phyloP scores from a whole-genome alignment of 2,888 invertebrate genomes.

The Arge pagana region DNA sequence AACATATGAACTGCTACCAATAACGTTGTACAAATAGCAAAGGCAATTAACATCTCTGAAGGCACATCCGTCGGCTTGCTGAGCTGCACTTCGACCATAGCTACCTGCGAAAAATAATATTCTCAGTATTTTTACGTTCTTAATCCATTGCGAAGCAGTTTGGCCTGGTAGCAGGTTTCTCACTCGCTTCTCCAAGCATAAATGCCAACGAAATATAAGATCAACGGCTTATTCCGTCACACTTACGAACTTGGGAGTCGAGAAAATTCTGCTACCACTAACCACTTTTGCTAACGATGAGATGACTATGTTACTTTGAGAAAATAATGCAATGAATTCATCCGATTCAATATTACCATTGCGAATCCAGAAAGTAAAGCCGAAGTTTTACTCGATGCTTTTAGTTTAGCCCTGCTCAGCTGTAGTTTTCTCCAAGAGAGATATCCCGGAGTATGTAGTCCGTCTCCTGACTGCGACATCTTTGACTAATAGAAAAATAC shows the following conservation, averaged over 20 bases:
- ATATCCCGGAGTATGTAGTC: conserved; percentile 81
- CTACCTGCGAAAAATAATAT: too few relatives aligned
- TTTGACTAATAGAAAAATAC: conserved; percentile 62
- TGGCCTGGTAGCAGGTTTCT: too few relatives aligned
- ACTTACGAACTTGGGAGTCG: too few relatives aligned
- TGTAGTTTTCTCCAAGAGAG: conserved; percentile 90
- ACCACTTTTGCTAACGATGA: not conserved
- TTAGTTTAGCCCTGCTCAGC: conserved; percentile 94
- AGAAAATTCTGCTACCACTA: not conserved
- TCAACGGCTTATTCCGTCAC: too few relatives aligned
- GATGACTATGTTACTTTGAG: not conserved
- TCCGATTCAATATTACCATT: conserved; percentile 73
- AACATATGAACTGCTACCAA: conserved; percentile 97
- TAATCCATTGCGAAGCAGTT: too few relatives aligned
- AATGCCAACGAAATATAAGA: too few relatives aligned
- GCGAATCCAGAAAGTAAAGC: conserved; percentile 96
- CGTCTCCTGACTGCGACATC: conserved; percentile 77
- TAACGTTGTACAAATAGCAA: conserved; percentile 92
- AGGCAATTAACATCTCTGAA: conserved; percentile 81
- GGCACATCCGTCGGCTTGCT: conserved; percentile 79
- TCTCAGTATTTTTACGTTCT: too few relatives aligned
- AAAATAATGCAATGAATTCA: not conserved
- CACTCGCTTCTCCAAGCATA: too few relatives aligned
- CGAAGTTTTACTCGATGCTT: conserved; percentile 97
- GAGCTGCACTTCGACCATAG: conserved; percentile 96